phyloP scores from a whole-genome alignment of 2,888 invertebrate species.

The Ectemnius continuus region DNA sequence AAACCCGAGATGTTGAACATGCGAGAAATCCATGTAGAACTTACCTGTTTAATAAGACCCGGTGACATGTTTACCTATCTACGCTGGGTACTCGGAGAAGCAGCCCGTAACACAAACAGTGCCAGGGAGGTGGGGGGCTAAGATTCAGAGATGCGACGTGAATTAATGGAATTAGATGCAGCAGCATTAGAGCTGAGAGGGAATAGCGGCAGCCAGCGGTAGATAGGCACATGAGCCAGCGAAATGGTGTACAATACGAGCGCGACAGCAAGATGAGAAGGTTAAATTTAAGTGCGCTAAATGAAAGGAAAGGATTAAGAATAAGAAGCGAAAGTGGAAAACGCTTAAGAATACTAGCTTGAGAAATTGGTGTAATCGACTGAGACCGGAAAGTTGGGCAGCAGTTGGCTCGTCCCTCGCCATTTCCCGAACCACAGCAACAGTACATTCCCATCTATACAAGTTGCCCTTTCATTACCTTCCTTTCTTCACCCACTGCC shows the following conservation, averaged over 20 bases:
- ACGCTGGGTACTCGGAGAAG: conserved; percentile 18
- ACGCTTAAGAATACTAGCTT: conserved; percentile 3
- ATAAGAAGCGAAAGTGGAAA: conserved; percentile 21
- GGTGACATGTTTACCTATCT: conserved; percentile 3
- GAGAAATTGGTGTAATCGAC: conserved; percentile 29
- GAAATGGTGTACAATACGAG: neutral
- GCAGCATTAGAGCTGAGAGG: conserved; percentile 20
- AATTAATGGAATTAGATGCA: conserved; percentile 29
- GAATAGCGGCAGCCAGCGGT: conserved; percentile 11
- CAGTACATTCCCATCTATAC: conserved; percentile 31
- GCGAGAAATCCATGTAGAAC: neutral
- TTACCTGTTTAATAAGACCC: neutral
- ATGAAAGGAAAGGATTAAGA: neutral
- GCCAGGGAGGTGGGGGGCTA: neutral
- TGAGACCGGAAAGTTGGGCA: conserved; percentile 51
- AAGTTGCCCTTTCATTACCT: conserved; percentile 33
- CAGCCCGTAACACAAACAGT: conserved; percentile 6
- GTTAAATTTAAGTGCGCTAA: neutral
- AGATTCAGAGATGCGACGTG: conserved; percentile 24
- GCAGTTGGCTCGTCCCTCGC: conserved; percentile 68
- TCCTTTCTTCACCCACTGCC: conserved; percentile 27
- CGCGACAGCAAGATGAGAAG: neutral
- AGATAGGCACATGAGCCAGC: conserved; percentile 8
- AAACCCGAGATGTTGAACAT: too few relatives aligned
- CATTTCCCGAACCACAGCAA: conserved; percentile 53